A percentile compares a stretch with the other conserved stretches of the same genome.
These are phyloP conservation scores for Melierax canorus DNA, from an alignment of 2,113 vertebrate species.

Conservation along the genomic window DNA sequence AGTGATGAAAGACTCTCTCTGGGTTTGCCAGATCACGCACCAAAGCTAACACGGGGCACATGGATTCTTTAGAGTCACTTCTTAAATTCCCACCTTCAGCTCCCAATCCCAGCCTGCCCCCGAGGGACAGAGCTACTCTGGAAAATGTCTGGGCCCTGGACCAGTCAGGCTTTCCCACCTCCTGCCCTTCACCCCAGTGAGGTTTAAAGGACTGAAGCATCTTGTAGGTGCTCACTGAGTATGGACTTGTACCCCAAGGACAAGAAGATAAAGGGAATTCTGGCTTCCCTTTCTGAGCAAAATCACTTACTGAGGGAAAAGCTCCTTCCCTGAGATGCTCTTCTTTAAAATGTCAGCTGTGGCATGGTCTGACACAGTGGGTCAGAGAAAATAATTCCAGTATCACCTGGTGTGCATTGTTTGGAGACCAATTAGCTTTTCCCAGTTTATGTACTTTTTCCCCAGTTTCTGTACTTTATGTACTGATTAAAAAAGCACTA, in stretches of 20 bases:
- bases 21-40: background rate
- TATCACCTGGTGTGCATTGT: background rate
- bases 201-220: background rate
- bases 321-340: background rate
- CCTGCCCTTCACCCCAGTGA: background rate
- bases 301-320: background rate
- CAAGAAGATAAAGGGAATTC: background rate
- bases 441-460: background rate
- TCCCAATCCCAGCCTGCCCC: background rate
- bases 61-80: background rate
- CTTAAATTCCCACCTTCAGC: background rate
- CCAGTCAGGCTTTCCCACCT: background rate
- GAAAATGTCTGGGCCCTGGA: background rate
- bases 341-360: background rate
- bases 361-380: background rate
- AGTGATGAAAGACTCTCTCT: background rate
- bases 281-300: background rate
- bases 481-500: background rate
- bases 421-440: background rate
- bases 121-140: background rate
- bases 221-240: accelerated
- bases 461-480: too few species aligned
- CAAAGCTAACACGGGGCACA: background rate
- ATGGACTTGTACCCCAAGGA: background rate
- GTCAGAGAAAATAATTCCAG: background rate